Evolutionary conservation across 2,113 vertebrate genomes (phyloP).

Genomic region (Solenodon paradoxus): DNA sequence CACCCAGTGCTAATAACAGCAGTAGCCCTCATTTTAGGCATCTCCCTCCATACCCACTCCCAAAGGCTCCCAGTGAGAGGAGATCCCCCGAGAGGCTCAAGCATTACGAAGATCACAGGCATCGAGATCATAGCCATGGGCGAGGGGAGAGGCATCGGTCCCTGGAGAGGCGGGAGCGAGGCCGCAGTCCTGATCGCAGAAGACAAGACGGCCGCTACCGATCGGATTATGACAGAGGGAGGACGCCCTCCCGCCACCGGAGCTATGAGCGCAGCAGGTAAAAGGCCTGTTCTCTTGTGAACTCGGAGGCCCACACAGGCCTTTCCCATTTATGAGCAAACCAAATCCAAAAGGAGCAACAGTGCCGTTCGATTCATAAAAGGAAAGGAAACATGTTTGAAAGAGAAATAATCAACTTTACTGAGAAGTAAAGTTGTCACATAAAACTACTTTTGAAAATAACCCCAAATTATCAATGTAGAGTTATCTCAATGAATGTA

Average conservation of each 20-base stretch:
- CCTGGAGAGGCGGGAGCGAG: slow-evolving; percentile 90
- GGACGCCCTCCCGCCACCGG: slow-evolving; percentile 88
- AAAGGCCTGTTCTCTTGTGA: too few species aligned
- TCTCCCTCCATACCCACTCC: slow-evolving; percentile 84
- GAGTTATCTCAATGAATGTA: background rate
- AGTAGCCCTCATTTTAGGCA: slow-evolving; percentile 85
- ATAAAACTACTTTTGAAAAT: slow-evolving; percentile 23
- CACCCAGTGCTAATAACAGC: slow-evolving; percentile 74
- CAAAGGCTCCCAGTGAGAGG: slow-evolving; percentile 83
- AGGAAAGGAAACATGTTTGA: background rate
- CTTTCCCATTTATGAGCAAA: background rate
- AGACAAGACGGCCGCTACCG: slow-evolving; percentile 87
- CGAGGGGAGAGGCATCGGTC: slow-evolving; percentile 87
- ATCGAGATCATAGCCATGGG: slow-evolving; percentile 87
- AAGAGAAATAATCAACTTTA: background rate
- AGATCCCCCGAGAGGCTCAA: slow-evolving; percentile 90
- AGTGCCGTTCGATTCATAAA: background rate
- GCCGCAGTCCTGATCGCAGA: slow-evolving; percentile 89
- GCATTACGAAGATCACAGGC: slow-evolving; percentile 89
- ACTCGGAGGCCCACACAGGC: background rate
- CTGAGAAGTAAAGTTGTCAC: background rate
- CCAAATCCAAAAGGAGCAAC: background rate
- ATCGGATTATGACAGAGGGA: slow-evolving; percentile 88
- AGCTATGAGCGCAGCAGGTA: slow-evolving; percentile 94
- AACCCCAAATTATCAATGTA: background rate